Evolutionary conservation across 1,140 invertebrate genomes (phyloP), one percentile per base, ranked within the genome.

Genomic region (Papilio aristodemus): DNA sequence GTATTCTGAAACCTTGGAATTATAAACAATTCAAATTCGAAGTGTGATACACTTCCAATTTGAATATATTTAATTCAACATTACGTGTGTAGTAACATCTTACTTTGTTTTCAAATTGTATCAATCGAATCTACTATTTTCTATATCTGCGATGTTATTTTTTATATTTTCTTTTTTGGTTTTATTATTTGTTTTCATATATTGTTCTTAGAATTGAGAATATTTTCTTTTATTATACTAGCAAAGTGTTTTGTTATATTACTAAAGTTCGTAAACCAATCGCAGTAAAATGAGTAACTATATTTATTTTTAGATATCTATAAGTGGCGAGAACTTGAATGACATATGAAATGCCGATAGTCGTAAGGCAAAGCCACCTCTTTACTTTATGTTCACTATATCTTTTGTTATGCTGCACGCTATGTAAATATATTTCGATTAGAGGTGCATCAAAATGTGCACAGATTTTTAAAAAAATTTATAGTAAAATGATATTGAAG

Each of bases 1-100:
- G n/a, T n/a, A n/a, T n/a, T n/a, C n/a, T n/a, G n/a, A 54, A 54
- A 25, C 46, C 17, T 54, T 54, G 46, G 9, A 54, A 54, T 54
- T 54, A 10, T 54, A 22, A 54, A 25, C 19, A 25, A 25, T 54
- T 22, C 19, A 25, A 54, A 54, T 54, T 25, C 46, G 22, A 54
- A 17, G 46, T 9, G 10, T 46, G n/a, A n/a, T n/a, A n/a, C n/a
- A n/a, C n/a, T n/a, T n/a, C n/a, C n/a, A n/a, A 46, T 46, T 46
- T 46, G 43, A 46, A 19, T 22, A 11, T 50, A 10, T 50, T 22
- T 50, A 54, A 22, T 54, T 54, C 19, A 54, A 11, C 19, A 9
- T 50, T 22, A 10, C 19, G 17, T 11, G 8, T 54, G 19, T 46
- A 46, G 4, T 4, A 9, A 46, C 8, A 46, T 8, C 17, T 46